A percentile compares a stretch with the other conserved stretches of the same genome.
Evolutionary conservation across 2,888 invertebrate genomes (phyloP).

Genomic region (Beris morrisii): DNA sequence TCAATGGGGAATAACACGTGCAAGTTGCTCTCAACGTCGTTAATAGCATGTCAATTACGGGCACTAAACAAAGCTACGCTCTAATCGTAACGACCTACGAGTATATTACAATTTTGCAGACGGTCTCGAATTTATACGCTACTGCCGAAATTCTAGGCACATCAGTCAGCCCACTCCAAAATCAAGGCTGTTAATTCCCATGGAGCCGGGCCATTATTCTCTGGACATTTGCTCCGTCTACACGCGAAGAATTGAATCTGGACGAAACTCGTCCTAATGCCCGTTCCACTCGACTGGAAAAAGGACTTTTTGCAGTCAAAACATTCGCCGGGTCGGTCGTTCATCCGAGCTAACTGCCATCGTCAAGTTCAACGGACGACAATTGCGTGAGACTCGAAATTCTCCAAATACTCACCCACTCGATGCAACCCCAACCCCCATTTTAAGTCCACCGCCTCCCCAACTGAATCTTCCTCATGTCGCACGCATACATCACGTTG

Average conservation of each 20-base stretch:
- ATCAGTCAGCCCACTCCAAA: no score
- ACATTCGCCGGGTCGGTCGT: slow-evolving; percentile 18
- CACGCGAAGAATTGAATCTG: no score
- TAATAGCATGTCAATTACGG: no score
- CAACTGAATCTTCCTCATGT: slow-evolving; percentile 13
- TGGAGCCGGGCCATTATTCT: background rate
- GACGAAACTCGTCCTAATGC: background rate
- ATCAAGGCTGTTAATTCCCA: no score
- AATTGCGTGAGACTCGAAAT: slow-evolving; percentile 38
- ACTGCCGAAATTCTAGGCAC: no score
- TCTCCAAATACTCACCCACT: background rate
- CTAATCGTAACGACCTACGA: no score
- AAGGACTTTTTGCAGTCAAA: slow-evolving; percentile 24
- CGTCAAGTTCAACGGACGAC: slow-evolving; percentile 36
- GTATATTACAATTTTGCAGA: no score
- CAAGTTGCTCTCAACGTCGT: no score
- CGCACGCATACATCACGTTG: slow-evolving; percentile 14
- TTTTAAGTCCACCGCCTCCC: background rate
- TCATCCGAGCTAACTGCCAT: slow-evolving; percentile 14
- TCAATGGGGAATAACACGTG: no score
- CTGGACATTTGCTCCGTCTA: background rate
- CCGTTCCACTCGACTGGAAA: slow-evolving; percentile 10
- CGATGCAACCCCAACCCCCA: background rate
- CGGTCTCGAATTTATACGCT: no score
- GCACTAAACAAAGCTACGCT: no score